Conservation (phyloP, 2,888 invertebrate genomes). For the Galeopsomyia nigrocyanea region DNA sequence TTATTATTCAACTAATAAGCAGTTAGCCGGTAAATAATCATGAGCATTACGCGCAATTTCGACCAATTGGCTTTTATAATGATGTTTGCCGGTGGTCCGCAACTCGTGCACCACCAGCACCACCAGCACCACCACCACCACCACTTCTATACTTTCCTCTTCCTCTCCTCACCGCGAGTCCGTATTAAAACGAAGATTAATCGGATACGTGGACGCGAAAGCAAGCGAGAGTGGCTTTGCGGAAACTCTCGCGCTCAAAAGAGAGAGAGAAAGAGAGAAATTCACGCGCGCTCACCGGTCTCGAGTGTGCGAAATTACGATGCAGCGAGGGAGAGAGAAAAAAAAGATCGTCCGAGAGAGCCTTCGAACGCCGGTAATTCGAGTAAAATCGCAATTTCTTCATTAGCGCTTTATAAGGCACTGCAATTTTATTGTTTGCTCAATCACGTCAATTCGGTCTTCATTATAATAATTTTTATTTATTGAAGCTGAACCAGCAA, state of each 20-base stretch:
- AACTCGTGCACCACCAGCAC: background rate
- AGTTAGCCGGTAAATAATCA: slow-evolving; percentile 46
- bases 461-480: slow-evolving; percentile 6
- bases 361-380: slow-evolving; percentile 19
- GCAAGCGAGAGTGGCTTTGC: slow-evolving; percentile 12
- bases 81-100: slow-evolving; percentile 47
- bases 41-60: slow-evolving; percentile 47
- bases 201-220: slow-evolving; percentile 17
- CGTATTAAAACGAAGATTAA: slow-evolving; percentile 48
- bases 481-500: background rate
- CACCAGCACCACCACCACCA: too few relatives aligned
- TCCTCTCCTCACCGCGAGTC: slow-evolving; percentile 19
- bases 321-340: background rate
- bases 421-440: slow-evolving; percentile 30
- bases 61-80: slow-evolving; percentile 49
- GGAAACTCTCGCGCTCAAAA: slow-evolving; percentile 29
- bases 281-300: too few relatives aligned
- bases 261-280: background rate
- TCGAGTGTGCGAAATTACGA: background rate
- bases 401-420: slow-evolving; percentile 18
- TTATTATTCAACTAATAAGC: slow-evolving; percentile 45
- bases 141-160: background rate
- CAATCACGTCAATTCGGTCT: slow-evolving; percentile 8
- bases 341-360: slow-evolving; percentile 5
- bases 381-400: slow-evolving; percentile 35